These are phyloP conservation scores for Sternotherus odoratus DNA, from an alignment of 2,797 vertebrate species.

Conservation along the genomic window DNA sequence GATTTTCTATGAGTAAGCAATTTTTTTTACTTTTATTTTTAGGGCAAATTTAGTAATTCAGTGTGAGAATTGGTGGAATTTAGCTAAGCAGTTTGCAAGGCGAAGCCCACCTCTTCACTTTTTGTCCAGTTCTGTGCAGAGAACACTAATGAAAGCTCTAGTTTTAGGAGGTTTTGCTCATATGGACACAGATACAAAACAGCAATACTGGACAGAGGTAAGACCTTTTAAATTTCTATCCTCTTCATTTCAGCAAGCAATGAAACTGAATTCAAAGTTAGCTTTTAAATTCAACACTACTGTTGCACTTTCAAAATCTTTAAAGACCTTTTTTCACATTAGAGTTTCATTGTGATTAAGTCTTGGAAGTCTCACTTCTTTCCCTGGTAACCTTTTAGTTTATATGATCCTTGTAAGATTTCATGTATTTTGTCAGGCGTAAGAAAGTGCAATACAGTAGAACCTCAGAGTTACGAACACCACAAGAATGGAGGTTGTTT, in stretches of 20 bases:
- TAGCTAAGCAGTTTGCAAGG: slow-evolving; percentile 97
- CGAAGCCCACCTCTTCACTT: slow-evolving; percentile 95
- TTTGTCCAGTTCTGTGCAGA: slow-evolving; percentile 95
- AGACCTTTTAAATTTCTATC: slow-evolving; percentile 5
- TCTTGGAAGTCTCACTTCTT: neutral
- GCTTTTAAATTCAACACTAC: neutral
- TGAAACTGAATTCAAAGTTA: neutral
- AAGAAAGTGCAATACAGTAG: neutral
- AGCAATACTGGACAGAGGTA: slow-evolving; percentile 99
- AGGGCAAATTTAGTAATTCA: slow-evolving; percentile 98
- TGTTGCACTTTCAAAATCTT: neutral
- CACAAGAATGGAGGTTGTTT: no score
- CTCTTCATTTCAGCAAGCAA: neutral
- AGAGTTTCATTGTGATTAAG: neutral
- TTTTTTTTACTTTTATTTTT: neutral
- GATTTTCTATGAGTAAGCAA: slow-evolving; percentile 17
- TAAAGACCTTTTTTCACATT: neutral
- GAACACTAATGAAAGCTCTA: slow-evolving; percentile 97
- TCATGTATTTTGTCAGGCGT: neutral
- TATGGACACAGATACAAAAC: slow-evolving; percentile 97
- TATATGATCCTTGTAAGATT: neutral
- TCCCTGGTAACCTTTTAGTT: neutral
- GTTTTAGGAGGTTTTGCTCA: slow-evolving; percentile 97
- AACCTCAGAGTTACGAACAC: neutral
- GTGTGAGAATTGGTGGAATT: slow-evolving; percentile 98